Conservation (phyloP, 1,140 invertebrate genomes). For the Drosophila pandora region DNA sequence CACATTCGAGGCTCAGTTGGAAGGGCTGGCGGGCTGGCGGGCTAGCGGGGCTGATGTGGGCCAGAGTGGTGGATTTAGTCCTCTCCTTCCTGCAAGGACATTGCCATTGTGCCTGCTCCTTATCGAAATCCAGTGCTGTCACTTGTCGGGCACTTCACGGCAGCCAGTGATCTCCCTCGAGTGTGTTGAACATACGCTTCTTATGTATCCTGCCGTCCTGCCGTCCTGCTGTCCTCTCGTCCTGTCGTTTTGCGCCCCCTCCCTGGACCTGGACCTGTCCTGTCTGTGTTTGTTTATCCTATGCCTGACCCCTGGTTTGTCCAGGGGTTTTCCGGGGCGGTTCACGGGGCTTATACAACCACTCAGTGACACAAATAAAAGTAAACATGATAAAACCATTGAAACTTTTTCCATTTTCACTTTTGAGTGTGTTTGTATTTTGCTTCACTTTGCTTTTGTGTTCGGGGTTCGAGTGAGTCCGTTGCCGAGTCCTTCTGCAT, state of each 20-base stretch:
- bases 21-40: background rate
- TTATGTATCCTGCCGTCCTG: constrained; percentile 19
- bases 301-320: constrained; percentile 32
- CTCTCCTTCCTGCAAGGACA: constrained; percentile 15
- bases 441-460: constrained; percentile 58
- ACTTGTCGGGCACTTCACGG: constrained; percentile 69
- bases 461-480: constrained; percentile 5
- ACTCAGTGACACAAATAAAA: constrained; percentile 82
- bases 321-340: constrained; percentile 1
- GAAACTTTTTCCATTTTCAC: constrained; percentile 82
- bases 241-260: background rate
- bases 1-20: background rate
- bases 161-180: constrained; percentile 76
- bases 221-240: background rate
- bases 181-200: constrained; percentile 74
- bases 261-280: background rate
- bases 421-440: constrained; percentile 81
- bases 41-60: background rate
- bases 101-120: constrained; percentile 39
- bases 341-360: constrained; percentile 69
- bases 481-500: constrained; percentile 5
- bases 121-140: constrained; percentile 61
- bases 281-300: constrained; percentile 50
- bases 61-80: constrained; percentile 1
- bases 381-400: constrained; percentile 82